Evolutionary conservation across 92 coral and sea anemone species (phyloP).

Genomic region (Porites lobata): DNA sequence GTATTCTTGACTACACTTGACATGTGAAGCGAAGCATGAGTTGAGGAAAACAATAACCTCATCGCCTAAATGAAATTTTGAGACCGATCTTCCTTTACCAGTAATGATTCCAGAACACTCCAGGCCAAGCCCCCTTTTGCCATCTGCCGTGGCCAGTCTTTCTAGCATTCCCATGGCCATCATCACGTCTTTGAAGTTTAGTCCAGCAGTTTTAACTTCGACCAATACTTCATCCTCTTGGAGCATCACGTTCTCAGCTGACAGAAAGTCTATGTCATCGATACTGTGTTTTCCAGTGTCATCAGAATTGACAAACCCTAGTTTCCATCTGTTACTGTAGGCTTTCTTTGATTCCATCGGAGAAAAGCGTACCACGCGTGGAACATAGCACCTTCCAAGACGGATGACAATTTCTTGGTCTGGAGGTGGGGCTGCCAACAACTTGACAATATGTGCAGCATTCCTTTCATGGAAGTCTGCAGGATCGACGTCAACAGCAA

Average conservation of each 20-base stretch:
- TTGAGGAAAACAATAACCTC: slow-evolving; percentile 19
- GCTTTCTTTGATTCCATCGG: not conserved
- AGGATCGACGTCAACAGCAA: slow-evolving; percentile 7
- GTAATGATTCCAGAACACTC: slow-evolving; percentile 4
- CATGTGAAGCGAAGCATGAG: slow-evolving; percentile 5
- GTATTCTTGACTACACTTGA: slow-evolving; percentile 6
- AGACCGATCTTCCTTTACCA: not conserved
- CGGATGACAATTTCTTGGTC: slow-evolving; percentile 3
- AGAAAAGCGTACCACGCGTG: not conserved
- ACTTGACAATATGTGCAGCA: not conserved
- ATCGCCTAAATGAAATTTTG: slow-evolving; percentile 36
- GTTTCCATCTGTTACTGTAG: not conserved
- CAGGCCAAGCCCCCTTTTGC: not conserved
- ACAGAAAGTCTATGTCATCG: not conserved
- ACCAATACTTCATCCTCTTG: slow-evolving; percentile 34
- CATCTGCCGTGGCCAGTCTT: not conserved
- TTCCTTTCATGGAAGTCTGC: not conserved
- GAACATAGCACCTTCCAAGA: not conserved
- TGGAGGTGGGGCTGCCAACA: slow-evolving; percentile 14
- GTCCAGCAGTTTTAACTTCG: slow-evolving; percentile 35
- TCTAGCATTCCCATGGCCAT: slow-evolving; percentile 17
- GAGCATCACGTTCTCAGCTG: slow-evolving; percentile 15
- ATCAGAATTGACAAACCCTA: not conserved
- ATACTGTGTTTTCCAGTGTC: not conserved
- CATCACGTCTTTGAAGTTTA: slow-evolving; percentile 30